phyloP scores from a whole-genome alignment of 2,797 vertebrate genomes.

The Cheirogaleus major region DNA sequence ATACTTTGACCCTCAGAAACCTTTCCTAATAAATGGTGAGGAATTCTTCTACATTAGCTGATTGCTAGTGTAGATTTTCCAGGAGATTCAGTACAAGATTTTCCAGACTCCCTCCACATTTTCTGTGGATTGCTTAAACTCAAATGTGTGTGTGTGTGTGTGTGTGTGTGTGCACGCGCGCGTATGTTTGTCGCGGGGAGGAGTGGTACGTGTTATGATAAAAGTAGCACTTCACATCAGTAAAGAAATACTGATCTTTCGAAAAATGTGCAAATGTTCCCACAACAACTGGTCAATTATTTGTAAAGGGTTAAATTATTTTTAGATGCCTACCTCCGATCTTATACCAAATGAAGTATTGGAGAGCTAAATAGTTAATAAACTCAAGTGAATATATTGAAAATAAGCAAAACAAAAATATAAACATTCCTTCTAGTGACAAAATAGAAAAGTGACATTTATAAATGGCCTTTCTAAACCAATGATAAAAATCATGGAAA shows the following conservation, averaged over 20 bases:
- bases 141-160: neutral
- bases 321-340: neutral
- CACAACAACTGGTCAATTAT: neutral
- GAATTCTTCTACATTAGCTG: neutral
- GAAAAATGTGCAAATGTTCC: neutral
- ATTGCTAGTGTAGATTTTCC: neutral
- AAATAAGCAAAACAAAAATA: neutral
- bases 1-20: neutral
- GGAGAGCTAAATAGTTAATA: neutral
- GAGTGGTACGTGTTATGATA: neutral
- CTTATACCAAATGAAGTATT: neutral
- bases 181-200: neutral
- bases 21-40: neutral
- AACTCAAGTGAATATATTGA: neutral
- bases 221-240: neutral
- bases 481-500: neutral
- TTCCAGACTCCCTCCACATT: neutral
- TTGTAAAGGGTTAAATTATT: neutral
- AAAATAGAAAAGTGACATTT: neutral
- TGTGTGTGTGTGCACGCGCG: neutral
- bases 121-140: neutral
- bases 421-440: neutral
- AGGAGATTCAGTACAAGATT: neutral
- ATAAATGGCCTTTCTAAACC: neutral
- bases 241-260: neutral